These are phyloP conservation scores for Phengaris alcon DNA, from an alignment of 2,888 invertebrate genomes.

Conservation along the genomic window DNA sequence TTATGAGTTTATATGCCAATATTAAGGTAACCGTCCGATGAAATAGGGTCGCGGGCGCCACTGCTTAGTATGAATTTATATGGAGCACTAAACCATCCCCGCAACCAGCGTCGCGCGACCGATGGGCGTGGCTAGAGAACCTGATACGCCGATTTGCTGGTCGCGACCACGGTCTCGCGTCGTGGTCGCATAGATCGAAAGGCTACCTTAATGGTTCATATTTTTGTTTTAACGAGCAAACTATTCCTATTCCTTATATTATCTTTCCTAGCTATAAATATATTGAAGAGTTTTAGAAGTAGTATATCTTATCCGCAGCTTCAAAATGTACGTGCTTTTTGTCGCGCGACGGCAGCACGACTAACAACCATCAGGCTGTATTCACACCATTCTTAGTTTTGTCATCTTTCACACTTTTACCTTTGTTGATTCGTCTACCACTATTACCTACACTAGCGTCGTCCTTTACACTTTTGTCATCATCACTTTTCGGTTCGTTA, in stretches of 20 bases:
- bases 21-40: too few species aligned
- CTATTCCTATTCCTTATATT: neutral
- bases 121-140: too few species aligned
- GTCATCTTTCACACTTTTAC: conserved; percentile 37
- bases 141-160: too few species aligned
- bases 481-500: conserved; percentile 55
- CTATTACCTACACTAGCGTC: conserved; percentile 39
- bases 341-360: conserved; percentile 62
- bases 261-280: neutral
- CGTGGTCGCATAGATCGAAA: too few species aligned
- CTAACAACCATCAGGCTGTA: conserved; percentile 69
- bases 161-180: too few species aligned
- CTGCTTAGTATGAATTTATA: too few species aligned
- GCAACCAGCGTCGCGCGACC: too few species aligned
- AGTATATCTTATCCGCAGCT: conserved; percentile 65
- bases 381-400: conserved; percentile 43
- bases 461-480: conserved; percentile 37
- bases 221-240: neutral
- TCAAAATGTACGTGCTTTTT: conserved; percentile 74
- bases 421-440: conserved; percentile 33
- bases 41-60: too few species aligned
- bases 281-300: conserved; percentile 49
- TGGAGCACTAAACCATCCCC: too few species aligned
- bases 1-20: too few species aligned
- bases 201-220: too few species aligned